Percentiles rank a stretch among this genome's conserved stretches.
phyloP scores from a whole-genome alignment of 2,888 invertebrate genomes.

The Aphidius colemani region DNA sequence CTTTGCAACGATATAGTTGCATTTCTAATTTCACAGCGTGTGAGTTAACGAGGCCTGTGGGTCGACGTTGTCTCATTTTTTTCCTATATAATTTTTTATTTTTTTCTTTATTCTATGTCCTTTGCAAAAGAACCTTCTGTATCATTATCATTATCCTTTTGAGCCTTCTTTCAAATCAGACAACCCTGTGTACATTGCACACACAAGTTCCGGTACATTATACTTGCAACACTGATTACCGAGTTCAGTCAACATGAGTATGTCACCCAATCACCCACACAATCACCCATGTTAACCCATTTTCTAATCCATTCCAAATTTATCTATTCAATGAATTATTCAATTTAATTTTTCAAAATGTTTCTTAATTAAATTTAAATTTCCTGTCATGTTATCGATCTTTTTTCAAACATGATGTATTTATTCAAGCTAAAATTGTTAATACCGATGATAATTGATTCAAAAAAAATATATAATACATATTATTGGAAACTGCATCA shows the following conservation, averaged over 20 bases:
- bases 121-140: conserved; percentile 5
- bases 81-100: conserved; percentile 19
- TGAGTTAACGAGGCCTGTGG: conserved; percentile 60
- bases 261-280: conserved; percentile 55
- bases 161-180: conserved; percentile 45
- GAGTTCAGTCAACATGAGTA: conserved; percentile 47
- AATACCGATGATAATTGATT: no score
- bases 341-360: not conserved
- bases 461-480: not conserved
- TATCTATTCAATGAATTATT: no score
- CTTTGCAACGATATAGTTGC: conserved; percentile 31
- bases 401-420: conserved; percentile 1
- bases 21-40: conserved; percentile 61
- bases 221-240: conserved; percentile 56
- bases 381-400: not conserved
- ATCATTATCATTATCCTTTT: not conserved
- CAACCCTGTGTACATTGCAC: conserved; percentile 34
- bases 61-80: conserved; percentile 40
- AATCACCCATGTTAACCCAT: conserved; percentile 32
- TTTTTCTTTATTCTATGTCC: conserved; percentile 18
- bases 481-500: conserved; percentile 1
- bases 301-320: no score
- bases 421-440: no score
- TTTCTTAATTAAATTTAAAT: conserved; percentile 21
- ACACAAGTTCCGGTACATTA: conserved; percentile 57